Evolutionary conservation across 2,113 vertebrate genomes (phyloP).

Genomic region (Cyprinodon tularosa): DNA sequence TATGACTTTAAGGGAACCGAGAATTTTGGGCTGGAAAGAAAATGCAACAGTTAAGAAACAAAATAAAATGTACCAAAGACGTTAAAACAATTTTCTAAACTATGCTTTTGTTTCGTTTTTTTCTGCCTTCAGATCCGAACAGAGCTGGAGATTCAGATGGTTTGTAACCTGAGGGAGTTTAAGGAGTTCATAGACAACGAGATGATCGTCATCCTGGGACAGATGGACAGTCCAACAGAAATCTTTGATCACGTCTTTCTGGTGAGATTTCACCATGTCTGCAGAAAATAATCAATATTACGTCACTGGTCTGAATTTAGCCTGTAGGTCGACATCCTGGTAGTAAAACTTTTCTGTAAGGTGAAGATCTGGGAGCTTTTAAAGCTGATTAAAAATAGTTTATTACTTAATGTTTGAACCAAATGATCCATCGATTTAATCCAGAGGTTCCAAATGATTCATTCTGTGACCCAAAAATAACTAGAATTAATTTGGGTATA

Average conservation of each 20-base stretch:
- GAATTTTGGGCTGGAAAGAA: neutral
- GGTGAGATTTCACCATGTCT: constrained; percentile 79
- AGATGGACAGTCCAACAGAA: constrained; percentile 98
- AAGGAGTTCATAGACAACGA: constrained; percentile 99
- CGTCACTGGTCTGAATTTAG: too few species aligned
- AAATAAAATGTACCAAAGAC: neutral
- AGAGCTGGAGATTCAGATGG: constrained; percentile 98
- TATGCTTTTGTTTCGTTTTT: neutral
- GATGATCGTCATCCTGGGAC: constrained; percentile 97
- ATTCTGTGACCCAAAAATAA: too few species aligned
- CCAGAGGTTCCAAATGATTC: too few species aligned
- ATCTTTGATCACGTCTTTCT: constrained; percentile 97
- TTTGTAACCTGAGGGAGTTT: constrained; percentile 94
- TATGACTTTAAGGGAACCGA: neutral
- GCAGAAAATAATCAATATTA: too few species aligned
- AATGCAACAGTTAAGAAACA: neutral
- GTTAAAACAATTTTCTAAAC: too few species aligned
- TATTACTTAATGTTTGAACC: too few species aligned
- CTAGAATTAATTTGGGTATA: too few species aligned
- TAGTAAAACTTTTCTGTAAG: too few species aligned
- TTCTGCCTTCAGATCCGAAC: constrained; percentile 87
- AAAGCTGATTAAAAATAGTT: too few species aligned
- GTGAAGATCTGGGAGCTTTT: too few species aligned
- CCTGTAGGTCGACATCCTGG: too few species aligned
- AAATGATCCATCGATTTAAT: too few species aligned